Conservation (phyloP, 2,113 vertebrate species). For the Empidonax traillii region DNA sequence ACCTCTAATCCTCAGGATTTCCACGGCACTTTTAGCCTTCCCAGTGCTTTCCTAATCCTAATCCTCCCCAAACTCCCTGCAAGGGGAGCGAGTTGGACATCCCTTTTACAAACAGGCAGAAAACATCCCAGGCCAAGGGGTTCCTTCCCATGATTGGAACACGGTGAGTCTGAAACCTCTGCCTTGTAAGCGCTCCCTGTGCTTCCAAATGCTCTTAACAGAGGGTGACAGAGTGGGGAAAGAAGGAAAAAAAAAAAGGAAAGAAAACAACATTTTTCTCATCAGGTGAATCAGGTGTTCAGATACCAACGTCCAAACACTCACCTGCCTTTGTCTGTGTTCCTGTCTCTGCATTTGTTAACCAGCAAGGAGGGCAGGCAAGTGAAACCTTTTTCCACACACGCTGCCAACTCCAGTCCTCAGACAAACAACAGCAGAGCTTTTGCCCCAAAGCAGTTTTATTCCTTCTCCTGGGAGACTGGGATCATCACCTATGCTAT, state of each 20-base stretch:
- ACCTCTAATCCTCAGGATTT: constrained; percentile 19
- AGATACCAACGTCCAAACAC: neutral
- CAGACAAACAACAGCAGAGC: constrained; percentile 60
- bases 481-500: constrained; percentile 67
- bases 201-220: neutral
- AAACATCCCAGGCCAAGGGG: neutral
- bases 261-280: neutral
- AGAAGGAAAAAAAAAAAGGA: neutral
- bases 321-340: constrained; percentile 5
- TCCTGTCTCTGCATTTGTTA: constrained; percentile 31
- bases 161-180: neutral
- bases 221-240: accelerated
- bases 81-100: neutral
- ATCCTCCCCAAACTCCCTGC: neutral
- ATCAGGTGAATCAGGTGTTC: neutral
- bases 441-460: constrained; percentile 52
- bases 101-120: neutral
- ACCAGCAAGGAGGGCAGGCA: constrained; percentile 43
- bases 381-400: constrained; percentile 54
- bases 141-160: neutral
- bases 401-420: constrained; percentile 47
- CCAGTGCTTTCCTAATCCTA: neutral
- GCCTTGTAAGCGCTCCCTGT: neutral
- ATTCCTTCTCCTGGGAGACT: constrained; percentile 66
- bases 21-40: neutral